A percentile compares a stretch with the other conserved stretches of the same genome.
phyloP scores from a whole-genome alignment of 2,888 invertebrate species.

The Cistogaster globosa region DNA sequence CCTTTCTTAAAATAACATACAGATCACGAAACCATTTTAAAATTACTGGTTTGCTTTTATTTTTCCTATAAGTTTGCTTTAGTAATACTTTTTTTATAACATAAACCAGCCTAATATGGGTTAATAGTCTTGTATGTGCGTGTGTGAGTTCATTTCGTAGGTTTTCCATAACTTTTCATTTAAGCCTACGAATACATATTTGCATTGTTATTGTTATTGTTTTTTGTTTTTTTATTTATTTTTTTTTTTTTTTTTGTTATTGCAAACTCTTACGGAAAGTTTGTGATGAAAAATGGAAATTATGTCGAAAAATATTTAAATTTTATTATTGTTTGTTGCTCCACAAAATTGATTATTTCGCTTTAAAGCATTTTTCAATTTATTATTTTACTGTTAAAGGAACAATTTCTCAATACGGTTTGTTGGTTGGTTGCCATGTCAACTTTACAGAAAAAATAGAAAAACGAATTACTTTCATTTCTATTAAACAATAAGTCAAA shows the following conservation, averaged over 20 bases:
- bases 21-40: too few species aligned
- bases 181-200: slow-evolving; percentile 62
- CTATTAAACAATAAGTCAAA: slow-evolving; percentile 61
- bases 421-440: slow-evolving; percentile 53
- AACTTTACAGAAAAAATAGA: slow-evolving; percentile 33
- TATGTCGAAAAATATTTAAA: slow-evolving; percentile 80
- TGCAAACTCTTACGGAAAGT: slow-evolving; percentile 1
- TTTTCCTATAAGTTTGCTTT: too few species aligned
- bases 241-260: slow-evolving; percentile 16
- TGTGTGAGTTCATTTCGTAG: not conserved
- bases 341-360: slow-evolving; percentile 81
- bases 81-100: too few species aligned
- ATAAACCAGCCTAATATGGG: slow-evolving; percentile 1
- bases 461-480: slow-evolving; percentile 53
- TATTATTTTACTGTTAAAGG: slow-evolving; percentile 64
- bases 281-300: slow-evolving; percentile 82
- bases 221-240: too few species aligned
- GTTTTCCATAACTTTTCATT: slow-evolving; percentile 17
- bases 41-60: too few species aligned
- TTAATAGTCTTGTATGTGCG: slow-evolving; percentile 34
- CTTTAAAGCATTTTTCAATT: slow-evolving; percentile 81
- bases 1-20: too few species aligned
- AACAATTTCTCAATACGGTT: slow-evolving; percentile 31
- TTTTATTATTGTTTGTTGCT: slow-evolving; percentile 77
- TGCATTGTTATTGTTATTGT: slow-evolving; percentile 70